Evolutionary conservation across 1,140 invertebrate genomes (phyloP).

Genomic region (Zaprionus inermis): DNA sequence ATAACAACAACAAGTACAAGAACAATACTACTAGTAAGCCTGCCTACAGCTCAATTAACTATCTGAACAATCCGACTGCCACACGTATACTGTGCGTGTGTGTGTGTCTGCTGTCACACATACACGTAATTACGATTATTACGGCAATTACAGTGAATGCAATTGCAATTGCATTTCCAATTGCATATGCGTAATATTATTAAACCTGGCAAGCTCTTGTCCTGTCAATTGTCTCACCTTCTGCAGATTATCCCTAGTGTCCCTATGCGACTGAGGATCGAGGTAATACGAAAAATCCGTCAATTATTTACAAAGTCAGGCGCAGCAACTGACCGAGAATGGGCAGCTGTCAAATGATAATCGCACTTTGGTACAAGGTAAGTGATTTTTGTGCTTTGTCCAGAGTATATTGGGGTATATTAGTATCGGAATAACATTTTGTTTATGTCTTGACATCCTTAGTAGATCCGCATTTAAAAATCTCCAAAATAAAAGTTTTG

Average conservation of each 20-base stretch:
- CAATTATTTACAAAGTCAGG: constrained; percentile 36
- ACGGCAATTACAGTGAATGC: constrained; percentile 70
- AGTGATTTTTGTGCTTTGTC: not conserved
- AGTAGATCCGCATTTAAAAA: no score
- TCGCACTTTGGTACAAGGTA: not conserved
- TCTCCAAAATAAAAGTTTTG: no score
- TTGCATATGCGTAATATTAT: constrained; percentile 67
- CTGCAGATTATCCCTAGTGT: not conserved
- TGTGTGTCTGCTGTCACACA: constrained; percentile 40
- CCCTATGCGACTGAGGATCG: not conserved
- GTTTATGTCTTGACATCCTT: no score
- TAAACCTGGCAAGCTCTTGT: constrained; percentile 51
- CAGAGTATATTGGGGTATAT: not conserved
- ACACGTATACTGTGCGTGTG: not conserved
- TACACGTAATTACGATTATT: constrained; percentile 74
- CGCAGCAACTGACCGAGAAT: constrained; percentile 35
- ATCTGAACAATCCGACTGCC: constrained; percentile 51
- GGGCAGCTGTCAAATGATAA: constrained; percentile 46
- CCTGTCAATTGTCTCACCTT: constrained; percentile 22
- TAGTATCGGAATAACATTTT: no score
- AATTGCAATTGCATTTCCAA: constrained; percentile 59
- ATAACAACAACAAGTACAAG: constrained; percentile 49
- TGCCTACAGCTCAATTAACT: constrained; percentile 78
- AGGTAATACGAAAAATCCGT: constrained; percentile 8
- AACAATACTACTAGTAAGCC: constrained; percentile 71